Percentiles rank a stretch among this genome's conserved stretches.
Evolutionary conservation across 2,888 invertebrate genomes (phyloP).

Genomic region (Pseudolycoriella hygida): DNA sequence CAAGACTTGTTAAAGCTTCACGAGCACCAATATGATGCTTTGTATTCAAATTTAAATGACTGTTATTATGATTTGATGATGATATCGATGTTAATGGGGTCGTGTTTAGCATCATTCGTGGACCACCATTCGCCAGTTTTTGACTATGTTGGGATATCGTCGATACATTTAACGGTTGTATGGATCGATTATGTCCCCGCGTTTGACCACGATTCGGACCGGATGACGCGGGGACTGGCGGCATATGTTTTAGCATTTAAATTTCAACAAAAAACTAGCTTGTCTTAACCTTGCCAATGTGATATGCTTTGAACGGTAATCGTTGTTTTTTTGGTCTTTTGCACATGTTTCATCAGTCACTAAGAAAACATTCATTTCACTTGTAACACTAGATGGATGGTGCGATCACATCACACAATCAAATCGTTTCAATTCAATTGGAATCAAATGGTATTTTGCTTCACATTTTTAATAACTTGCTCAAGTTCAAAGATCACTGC

Average conservation of each 20-base stretch:
- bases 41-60: conserved; percentile 21
- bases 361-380: too few species aligned
- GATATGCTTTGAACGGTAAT: conserved; percentile 1
- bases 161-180: conserved; percentile 48
- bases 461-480: neutral
- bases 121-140: conserved; percentile 19
- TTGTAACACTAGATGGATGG: too few species aligned
- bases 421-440: neutral
- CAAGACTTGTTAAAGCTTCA: conserved; percentile 72
- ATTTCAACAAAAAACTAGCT: neutral
- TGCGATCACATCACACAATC: too few species aligned
- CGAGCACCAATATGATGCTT: conserved; percentile 42
- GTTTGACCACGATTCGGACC: conserved; percentile 19
- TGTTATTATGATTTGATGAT: conserved; percentile 10
- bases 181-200: conserved; percentile 20
- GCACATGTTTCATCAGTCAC: neutral
- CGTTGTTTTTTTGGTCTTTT: conserved; percentile 3
- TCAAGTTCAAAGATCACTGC: conserved; percentile 7
- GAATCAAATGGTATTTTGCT: neutral
- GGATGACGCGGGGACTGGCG: conserved; percentile 21
- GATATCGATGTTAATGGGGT: conserved; percentile 19
- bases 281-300: neutral
- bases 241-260: conserved; percentile 15
- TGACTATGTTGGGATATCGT: conserved; percentile 28
- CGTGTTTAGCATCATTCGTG: conserved; percentile 23